Conservation (phyloP, 2,888 invertebrate species). For the Bombylius major region DNA sequence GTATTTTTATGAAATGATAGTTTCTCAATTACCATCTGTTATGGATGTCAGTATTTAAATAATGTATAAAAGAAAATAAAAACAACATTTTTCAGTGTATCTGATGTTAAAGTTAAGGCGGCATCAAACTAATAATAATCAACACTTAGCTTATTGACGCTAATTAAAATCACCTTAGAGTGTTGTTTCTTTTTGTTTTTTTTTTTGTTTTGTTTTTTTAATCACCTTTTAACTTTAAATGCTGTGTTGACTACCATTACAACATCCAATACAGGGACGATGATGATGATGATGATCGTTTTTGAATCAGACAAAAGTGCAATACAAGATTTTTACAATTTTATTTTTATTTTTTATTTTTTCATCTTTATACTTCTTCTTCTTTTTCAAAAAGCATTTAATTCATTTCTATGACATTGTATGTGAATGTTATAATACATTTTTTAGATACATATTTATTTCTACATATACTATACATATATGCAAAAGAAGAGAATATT, state of each 20-base stretch:
- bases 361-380: too few species aligned
- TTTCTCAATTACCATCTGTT: neutral
- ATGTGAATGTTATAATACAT: too few species aligned
- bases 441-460: neutral
- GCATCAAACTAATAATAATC: constrained; percentile 5
- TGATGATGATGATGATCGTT: too few species aligned
- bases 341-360: too few species aligned
- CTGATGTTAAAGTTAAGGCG: neutral
- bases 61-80: neutral
- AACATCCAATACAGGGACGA: too few species aligned
- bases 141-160: constrained; percentile 14
- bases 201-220: neutral
- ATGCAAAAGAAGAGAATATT: neutral
- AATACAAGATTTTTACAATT: too few species aligned
- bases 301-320: neutral
- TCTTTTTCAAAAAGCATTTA: too few species aligned
- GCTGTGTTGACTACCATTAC: neutral
- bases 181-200: neutral
- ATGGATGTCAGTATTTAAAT: neutral
- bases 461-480: neutral
- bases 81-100: too few species aligned
- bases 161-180: constrained; percentile 15
- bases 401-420: too few species aligned
- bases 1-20: neutral
- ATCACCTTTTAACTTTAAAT: neutral